phyloP scores from a whole-genome alignment of 2,888 invertebrate species.

The Caenorhabditis parvicauda region DNA sequence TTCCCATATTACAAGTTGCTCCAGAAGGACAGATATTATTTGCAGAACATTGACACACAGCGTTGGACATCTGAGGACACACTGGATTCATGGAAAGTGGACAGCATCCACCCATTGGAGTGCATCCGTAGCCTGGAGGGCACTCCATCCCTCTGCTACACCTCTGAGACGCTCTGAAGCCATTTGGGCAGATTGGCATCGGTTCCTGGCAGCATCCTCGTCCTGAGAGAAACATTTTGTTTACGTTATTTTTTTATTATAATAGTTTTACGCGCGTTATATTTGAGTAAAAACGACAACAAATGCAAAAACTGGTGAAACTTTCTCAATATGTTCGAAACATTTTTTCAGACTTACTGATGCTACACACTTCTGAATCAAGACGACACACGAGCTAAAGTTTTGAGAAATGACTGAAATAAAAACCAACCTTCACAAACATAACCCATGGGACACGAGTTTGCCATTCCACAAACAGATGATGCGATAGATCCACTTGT shows the following conservation, averaged over 20 bases:
- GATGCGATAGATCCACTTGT: conserved; percentile 46
- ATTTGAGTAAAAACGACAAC: too few relatives aligned
- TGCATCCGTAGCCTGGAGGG: conserved; percentile 58
- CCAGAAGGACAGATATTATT: conserved; percentile 55
- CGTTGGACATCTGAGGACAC: conserved; percentile 42
- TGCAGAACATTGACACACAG: conserved; percentile 61
- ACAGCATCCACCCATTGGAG: conserved; percentile 58
- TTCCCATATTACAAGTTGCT: conserved; percentile 54
- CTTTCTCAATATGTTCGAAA: neutral
- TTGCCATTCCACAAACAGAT: conserved; percentile 53
- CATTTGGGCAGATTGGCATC: conserved; percentile 58
- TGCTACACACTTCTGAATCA: neutral
- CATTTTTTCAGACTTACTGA: too few relatives aligned
- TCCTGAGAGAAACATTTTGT: conserved; percentile 15
- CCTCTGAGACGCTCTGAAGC: conserved; percentile 47
- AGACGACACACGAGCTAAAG: neutral
- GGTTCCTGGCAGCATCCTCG: conserved; percentile 60
- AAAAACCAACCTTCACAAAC: conserved; percentile 51
- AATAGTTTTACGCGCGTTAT: neutral
- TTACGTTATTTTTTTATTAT: neutral
- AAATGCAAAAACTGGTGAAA: neutral
- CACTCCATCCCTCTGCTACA: conserved; percentile 57
- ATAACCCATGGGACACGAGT: conserved; percentile 55
- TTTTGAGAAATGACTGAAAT: too few relatives aligned
- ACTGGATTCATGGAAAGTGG: conserved; percentile 52